Evolutionary conservation across 2,888 invertebrate species (phyloP), one percentile per base, ranked within the genome.

Genomic region (Colletes collaris): DNA sequence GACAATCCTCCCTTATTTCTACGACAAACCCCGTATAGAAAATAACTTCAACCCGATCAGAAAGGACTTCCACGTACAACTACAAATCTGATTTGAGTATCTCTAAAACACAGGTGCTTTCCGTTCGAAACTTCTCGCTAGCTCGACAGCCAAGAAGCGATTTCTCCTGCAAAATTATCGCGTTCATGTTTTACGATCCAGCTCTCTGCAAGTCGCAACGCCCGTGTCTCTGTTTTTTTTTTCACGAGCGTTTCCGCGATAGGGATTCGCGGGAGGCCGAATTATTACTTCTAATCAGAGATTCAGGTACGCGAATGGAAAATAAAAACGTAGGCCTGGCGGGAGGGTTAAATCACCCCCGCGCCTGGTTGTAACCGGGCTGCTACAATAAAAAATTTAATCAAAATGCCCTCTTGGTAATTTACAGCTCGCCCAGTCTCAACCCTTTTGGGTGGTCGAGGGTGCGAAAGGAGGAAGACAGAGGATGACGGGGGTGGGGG

Each of bases 361-460:
- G 65, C 75, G 35, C 76, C 70, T 53, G 76, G 81, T 84, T 86
- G 85, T 86, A 89, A 88, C 86, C 84, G 85, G 72, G 84, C 87
- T 73, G 74, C 76, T 86, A 91, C 91, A 91, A 92, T 92, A 92
- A 93, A 93, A 93, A 92, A 92, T 93, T 93, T 93, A 93, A 93
- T 93, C 93, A 93, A 93, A 93, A 92, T 92, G 91, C 92, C 90
- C 92, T 92, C 91, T 89, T 88, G 89, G 90, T 92, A 92, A 93
- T 93, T 92, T 93, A 92, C 92, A 92, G 88, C 90, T 89, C 84
- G 85, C 70, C 75, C 80, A 67, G 82, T 64, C 85, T 87, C 86
- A 91, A 91, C 91, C 92, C 92, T 91, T 91, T 86, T 53, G 81
- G 13, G 49, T 52, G 81, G 65, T 27, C n/a, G 55, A 59, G 73